Evolutionary conservation across 2,113 vertebrate species (phyloP).

Genomic region (Cnemophilus loriae): DNA sequence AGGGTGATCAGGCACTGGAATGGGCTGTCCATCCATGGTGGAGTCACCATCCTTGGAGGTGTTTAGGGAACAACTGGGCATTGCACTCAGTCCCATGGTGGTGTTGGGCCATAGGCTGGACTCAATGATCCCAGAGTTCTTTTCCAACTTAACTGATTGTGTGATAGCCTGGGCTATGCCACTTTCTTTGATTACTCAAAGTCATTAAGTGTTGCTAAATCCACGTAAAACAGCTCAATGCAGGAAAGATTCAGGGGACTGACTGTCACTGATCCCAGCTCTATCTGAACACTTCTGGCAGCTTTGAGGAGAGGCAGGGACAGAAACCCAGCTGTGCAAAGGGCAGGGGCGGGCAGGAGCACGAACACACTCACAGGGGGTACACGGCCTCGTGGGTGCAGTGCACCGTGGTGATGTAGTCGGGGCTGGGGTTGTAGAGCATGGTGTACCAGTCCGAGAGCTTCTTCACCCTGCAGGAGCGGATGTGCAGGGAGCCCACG

Average conservation of each 20-base stretch:
- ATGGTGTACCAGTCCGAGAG: slow-evolving; percentile 99
- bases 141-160: neutral
- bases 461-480: slow-evolving; percentile 88
- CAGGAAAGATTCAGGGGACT: accelerated
- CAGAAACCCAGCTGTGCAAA: neutral
- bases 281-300: neutral
- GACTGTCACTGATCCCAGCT: neutral
- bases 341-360: neutral
- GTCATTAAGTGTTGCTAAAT: neutral
- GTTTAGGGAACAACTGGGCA: neutral
- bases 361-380: slow-evolving; percentile 81
- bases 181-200: neutral
- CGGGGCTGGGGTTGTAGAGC: slow-evolving; percentile 97
- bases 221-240: accelerated
- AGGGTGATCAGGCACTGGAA: neutral
- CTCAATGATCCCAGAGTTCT: neutral
- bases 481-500: slow-evolving; percentile 78
- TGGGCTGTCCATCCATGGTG: neutral
- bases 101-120: neutral
- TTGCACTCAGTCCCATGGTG: neutral
- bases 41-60: neutral
- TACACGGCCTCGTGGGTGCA: slow-evolving; percentile 97
- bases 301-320: neutral
- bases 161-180: neutral
- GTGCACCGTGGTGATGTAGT: slow-evolving; percentile 92